Evolutionary conservation across 1,140 invertebrate species (phyloP).

Genomic region (Orius insidiosus): DNA sequence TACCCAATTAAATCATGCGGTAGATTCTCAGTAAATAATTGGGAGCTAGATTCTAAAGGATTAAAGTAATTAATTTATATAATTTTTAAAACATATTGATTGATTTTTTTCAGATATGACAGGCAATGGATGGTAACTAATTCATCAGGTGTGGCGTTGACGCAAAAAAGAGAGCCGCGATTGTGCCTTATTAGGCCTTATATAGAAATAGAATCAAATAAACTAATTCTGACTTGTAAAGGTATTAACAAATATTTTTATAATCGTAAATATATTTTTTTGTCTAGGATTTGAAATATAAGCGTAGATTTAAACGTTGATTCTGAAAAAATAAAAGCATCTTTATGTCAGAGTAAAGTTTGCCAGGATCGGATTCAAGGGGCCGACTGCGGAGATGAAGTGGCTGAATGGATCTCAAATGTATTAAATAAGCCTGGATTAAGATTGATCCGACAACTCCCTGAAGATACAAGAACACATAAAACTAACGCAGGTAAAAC

Average conservation of each 20-base stretch:
- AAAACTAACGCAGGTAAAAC: constrained; percentile 7
- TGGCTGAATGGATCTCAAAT: constrained; percentile 56
- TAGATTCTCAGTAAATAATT: constrained; percentile 41
- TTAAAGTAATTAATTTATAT: constrained; percentile 26
- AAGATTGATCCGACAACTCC: constrained; percentile 45
- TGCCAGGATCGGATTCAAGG: constrained; percentile 65
- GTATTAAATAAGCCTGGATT: constrained; percentile 44
- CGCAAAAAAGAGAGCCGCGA: constrained; percentile 66
- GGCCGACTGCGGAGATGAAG: constrained; percentile 63
- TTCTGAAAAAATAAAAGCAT: constrained; percentile 7
- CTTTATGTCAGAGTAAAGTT: constrained; percentile 57
- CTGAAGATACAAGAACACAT: constrained; percentile 4
- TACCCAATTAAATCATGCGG: constrained; percentile 93
- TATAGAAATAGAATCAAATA: constrained; percentile 40
- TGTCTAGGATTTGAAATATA: neutral
- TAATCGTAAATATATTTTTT: neutral
- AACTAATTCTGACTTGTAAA: constrained; percentile 47
- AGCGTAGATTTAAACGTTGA: neutral
- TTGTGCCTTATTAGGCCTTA: constrained; percentile 66
- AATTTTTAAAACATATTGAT: neutral
- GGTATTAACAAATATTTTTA: constrained; percentile 28
- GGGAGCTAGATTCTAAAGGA: constrained; percentile 35
- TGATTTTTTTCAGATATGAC: constrained; percentile 44
- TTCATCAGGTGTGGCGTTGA: constrained; percentile 56
- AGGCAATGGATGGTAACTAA: constrained; percentile 84